These are phyloP conservation scores for Euthynnus affinis DNA, from an alignment of 2,797 vertebrate species.

Conservation along the genomic window DNA sequence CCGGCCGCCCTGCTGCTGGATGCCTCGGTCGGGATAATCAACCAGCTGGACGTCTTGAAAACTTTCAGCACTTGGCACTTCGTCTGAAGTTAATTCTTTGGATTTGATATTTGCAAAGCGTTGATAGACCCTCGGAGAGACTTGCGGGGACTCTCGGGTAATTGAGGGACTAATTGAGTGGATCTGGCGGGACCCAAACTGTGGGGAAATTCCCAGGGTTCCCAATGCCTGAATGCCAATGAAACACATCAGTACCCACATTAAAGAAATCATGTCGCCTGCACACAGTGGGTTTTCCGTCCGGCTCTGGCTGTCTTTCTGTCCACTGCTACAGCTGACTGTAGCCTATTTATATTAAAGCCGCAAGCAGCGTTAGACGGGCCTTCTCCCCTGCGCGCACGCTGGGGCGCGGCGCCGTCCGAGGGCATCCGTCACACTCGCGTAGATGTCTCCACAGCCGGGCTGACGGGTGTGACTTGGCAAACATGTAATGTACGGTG, in stretches of 20 bases:
- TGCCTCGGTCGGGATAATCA: neutral
- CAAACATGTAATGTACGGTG: too few species aligned
- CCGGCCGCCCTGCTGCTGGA: slow-evolving; percentile 35
- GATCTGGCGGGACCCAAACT: slow-evolving; percentile 59
- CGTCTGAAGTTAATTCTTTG: slow-evolving; percentile 55
- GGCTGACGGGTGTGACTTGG: too few species aligned
- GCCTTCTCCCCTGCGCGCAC: too few species aligned
- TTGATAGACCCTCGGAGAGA: slow-evolving; percentile 11
- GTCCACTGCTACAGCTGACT: neutral
- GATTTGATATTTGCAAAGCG: slow-evolving; percentile 41
- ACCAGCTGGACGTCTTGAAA: slow-evolving; percentile 29
- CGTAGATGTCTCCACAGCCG: too few species aligned
- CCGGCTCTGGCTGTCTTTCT: neutral
- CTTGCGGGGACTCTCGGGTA: slow-evolving; percentile 31
- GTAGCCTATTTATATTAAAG: slow-evolving; percentile 68
- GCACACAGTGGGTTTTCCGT: neutral
- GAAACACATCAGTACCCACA: slow-evolving; percentile 56
- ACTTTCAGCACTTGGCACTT: slow-evolving; percentile 15
- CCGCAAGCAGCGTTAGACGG: too few species aligned
- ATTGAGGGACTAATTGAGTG: slow-evolving; percentile 29
- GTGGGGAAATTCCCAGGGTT: slow-evolving; percentile 65
- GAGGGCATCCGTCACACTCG: too few species aligned
- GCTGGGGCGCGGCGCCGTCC: too few species aligned
- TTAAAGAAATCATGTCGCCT: slow-evolving; percentile 69
- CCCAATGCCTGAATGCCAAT: slow-evolving; percentile 59